Evolutionary conservation across 2,797 vertebrate species (phyloP), one percentile per base, ranked within the genome.

Genomic region (Ceryle rudis): DNA sequence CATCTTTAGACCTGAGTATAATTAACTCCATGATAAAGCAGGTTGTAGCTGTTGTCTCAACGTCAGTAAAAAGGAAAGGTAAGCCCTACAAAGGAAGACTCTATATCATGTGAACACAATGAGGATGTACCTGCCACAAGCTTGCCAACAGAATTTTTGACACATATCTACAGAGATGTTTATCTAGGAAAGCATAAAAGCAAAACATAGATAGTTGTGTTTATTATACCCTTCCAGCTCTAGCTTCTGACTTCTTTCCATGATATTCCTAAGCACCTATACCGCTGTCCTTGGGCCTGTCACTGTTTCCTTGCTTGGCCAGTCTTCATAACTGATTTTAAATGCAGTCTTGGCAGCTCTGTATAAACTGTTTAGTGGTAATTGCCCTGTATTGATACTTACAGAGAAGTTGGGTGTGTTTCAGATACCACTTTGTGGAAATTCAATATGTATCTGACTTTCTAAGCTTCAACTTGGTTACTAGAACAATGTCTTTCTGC

Each of bases 51-150:
- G 80, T 77, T 90, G 21, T 62, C 61, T 83, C 70, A 74, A 28
- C 8, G 28, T 79, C 55, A 54, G 18, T 42, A 62, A 49, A 74
- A 90, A 74, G 6, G 5, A 80, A 60, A 80, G 14, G 21, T 54
- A 87, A 83, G 35, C 13, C 7, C 42, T 87, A 23, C 21, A 57
- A 72, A 72, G 28, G 44, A 81, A 81, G n/a, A 6, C 18, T 70
- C 7, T 70, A 31, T 70, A 5, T 51, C 4, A 4, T 14, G 8
- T 61, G 25, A 15, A 29, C 58, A 49, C 0, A 1, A 39, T 6
- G 54, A 84, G 23, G 37, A 28, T 0, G 0, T 37, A 58, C 26
- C 9, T 88, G n/a, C 16, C 5, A 29, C 35, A 26, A 84, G 14
- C 60, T 75, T 81, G 49, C 7, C 74, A 83, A 47, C 2, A 39